phyloP scores from a whole-genome alignment of 2,113 vertebrate genomes.

The Cottus gobio region DNA sequence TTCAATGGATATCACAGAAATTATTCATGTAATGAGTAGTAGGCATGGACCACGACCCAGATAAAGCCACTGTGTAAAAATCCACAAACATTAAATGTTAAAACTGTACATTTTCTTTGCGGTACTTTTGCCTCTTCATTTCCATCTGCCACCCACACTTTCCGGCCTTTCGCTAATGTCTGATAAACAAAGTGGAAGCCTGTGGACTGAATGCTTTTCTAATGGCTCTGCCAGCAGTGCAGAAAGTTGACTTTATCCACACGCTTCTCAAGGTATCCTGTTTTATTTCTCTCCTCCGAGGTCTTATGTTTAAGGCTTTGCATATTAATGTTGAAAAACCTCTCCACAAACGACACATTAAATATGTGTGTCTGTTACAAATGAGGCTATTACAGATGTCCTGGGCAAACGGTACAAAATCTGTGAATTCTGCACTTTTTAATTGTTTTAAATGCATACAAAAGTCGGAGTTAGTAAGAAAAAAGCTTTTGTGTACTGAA shows the following conservation, averaged over 20 bases:
- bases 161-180: background rate
- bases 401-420: background rate
- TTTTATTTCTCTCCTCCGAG: constrained; percentile 11
- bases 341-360: background rate
- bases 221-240: background rate
- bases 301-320: constrained; percentile 15
- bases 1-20: too few species aligned
- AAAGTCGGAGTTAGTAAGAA: background rate
- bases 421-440: too few species aligned
- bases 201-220: background rate
- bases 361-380: background rate
- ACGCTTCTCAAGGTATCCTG: constrained; percentile 25
- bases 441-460: background rate
- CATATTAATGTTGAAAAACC: constrained; percentile 22
- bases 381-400: background rate
- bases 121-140: background rate
- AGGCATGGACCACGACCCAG: too few species aligned
- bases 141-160: constrained; percentile 11
- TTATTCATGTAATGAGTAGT: too few species aligned
- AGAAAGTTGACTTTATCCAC: constrained; percentile 13
- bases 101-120: background rate
- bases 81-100: background rate
- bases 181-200: constrained; percentile 21
- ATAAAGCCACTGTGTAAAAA: background rate
- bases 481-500: background rate